phyloP scores from a whole-genome alignment of 2,888 invertebrate species.

The Nomada fucata region DNA sequence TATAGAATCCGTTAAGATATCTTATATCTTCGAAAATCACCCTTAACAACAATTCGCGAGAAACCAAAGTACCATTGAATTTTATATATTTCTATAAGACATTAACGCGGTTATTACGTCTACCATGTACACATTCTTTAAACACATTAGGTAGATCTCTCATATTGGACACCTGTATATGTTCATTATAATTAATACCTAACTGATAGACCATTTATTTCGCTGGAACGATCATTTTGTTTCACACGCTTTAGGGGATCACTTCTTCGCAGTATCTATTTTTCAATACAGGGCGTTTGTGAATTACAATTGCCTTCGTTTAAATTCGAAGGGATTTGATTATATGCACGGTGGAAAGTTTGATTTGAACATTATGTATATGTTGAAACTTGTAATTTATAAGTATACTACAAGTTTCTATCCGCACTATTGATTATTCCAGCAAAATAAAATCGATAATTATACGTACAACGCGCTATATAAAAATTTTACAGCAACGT shows the following conservation, averaged over 20 bases:
- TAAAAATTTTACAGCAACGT: conserved; percentile 65
- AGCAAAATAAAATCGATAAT: conserved; percentile 26
- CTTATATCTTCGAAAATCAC: neutral
- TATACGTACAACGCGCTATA: conserved; percentile 56
- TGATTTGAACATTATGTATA: neutral
- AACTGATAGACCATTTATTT: conserved; percentile 42
- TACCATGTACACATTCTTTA: conserved; percentile 69
- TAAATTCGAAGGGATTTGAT: too few relatives aligned
- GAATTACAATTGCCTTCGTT: too few relatives aligned
- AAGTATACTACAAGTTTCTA: too few relatives aligned
- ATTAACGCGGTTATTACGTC: conserved; percentile 52
- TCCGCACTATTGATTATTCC: conserved; percentile 24
- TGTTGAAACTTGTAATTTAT: neutral
- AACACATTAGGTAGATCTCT: conserved; percentile 79
- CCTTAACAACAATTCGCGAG: conserved; percentile 20
- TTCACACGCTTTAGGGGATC: neutral
- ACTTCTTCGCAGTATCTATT: neutral
- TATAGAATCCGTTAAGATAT: conserved; percentile 18
- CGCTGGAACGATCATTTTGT: conserved; percentile 40
- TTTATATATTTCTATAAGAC: conserved; percentile 30
- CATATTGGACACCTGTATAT: conserved; percentile 68
- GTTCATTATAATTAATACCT: conserved; percentile 50
- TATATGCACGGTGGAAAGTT: neutral
- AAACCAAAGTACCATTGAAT: conserved; percentile 64
- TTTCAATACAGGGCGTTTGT: too few relatives aligned